Base-by-base conservation (phyloP, 2,113 vertebrate species). In the Passer domesticus region DNA sequence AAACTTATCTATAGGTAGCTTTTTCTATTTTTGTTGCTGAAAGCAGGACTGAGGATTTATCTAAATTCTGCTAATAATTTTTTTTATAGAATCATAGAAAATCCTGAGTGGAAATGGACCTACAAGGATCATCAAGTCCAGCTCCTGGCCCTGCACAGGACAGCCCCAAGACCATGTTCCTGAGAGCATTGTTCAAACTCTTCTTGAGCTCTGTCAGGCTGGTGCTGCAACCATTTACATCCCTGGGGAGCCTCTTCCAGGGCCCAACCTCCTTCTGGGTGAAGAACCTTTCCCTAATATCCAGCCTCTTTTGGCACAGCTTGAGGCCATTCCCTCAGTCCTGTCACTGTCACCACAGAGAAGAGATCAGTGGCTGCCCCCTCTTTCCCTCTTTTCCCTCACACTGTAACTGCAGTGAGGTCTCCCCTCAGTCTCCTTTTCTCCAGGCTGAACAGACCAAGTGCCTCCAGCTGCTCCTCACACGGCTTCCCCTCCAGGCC, bases 1-100 rank as follows among this genome's bases (percentile, higher is more conserved):
- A 96, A 94, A 87, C 66, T 81, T 84, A 96, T 96, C 96, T 94
- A 64, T 95, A 95, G 46, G 79, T 93, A 96, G 39, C 60, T 97
- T 97, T 98, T 97, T 94, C 90, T 96, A 89, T 96, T 97, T 81
- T 97, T 73, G 70, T 94, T 96, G 91, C 86, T 97, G 97, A 98
- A 98, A 98, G 91, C 73, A 92, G 96, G 92, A 93, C 87, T n/a
- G 63, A 95, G 94, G 96, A 96, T 97, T 97, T 97, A 94, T 97
- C 89, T 96, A 97, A 98, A 98, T 97, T 97, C 94, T 95, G 74
- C 91, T 97, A 92, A 97, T 97, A 92, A 97, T 97, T 98, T 95
- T 86, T 83, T 63, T 55, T 10, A 63, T 49, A 43, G n/a, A 68
- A 41, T 41, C 14, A 18, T 14, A 47, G 41, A 47, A 35, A 62